These are phyloP conservation scores for Triplophysa yarkandensis DNA, from an alignment of 2,797 vertebrate genomes.

Conservation along the genomic window DNA sequence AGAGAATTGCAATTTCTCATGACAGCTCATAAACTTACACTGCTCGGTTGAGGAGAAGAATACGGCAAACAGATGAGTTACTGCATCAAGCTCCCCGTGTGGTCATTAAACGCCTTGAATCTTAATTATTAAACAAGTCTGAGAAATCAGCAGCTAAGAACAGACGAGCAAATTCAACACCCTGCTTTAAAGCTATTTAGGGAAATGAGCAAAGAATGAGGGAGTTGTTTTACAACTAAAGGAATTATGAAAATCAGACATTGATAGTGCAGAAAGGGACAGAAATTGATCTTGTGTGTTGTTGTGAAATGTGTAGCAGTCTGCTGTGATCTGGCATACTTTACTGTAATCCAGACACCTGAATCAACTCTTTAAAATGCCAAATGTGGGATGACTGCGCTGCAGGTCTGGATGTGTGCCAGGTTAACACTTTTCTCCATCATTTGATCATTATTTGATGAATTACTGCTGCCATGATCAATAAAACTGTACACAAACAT, in stretches of 20 bases:
- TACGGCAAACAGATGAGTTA: slow-evolving; percentile 47
- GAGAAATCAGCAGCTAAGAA: not conserved
- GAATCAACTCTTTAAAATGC: not conserved
- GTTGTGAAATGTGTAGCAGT: not conserved
- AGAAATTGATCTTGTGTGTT: not conserved
- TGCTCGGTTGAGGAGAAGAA: slow-evolving; percentile 48
- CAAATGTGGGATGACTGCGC: not conserved
- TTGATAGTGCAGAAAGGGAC: not conserved
- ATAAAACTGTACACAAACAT: not conserved
- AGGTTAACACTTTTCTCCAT: not conserved
- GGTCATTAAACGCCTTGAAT: not conserved
- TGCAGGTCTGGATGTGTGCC: not conserved
- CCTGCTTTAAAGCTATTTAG: not conserved
- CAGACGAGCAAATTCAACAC: not conserved
- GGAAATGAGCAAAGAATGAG: not conserved
- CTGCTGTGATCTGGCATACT: not conserved
- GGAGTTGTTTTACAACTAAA: not conserved
- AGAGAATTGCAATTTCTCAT: slow-evolving; percentile 41
- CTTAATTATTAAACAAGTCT: not conserved
- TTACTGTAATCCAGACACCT: not conserved
- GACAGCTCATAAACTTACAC: slow-evolving; percentile 54
- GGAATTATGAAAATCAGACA: not conserved
- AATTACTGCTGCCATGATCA: not conserved
- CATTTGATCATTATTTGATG: slow-evolving; percentile 10
- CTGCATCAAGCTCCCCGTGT: slow-evolving; percentile 19